Conservation (phyloP, 2,797 vertebrate species). For the Simalia tracyae region DNA sequence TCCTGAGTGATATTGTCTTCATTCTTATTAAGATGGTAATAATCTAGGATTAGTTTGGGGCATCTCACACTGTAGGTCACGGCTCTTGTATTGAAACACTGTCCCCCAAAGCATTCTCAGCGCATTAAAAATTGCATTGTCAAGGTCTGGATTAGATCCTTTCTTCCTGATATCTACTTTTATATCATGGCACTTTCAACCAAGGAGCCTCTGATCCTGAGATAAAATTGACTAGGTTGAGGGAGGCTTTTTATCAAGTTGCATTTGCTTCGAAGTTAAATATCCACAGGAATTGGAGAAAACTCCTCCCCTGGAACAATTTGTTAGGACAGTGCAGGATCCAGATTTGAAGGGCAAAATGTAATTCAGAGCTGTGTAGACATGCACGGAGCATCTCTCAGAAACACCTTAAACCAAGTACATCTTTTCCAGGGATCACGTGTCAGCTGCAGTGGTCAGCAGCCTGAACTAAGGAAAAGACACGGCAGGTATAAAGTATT, state of each 20-base stretch:
- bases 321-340: neutral
- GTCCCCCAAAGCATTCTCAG: neutral
- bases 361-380: neutral
- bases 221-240: neutral
- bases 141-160: neutral
- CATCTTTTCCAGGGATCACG: neutral
- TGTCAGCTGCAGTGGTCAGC: neutral
- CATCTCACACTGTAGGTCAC: neutral
- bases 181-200: neutral
- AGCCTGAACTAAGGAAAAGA: neutral
- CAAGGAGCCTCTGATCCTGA: neutral
- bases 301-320: neutral
- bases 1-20: neutral
- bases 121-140: neutral
- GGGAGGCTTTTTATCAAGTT: neutral
- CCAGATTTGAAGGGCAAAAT: neutral
- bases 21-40: neutral
- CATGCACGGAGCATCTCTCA: neutral
- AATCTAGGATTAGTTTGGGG: neutral
- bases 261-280: neutral
- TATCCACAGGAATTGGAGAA: neutral
- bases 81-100: neutral
- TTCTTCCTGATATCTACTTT: neutral
- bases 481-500: neutral
- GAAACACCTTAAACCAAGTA: neutral